Evolutionary conservation across 2,888 invertebrate genomes (phyloP), one percentile per base, ranked within the genome.

Genomic region (Drosophila robusta): DNA sequence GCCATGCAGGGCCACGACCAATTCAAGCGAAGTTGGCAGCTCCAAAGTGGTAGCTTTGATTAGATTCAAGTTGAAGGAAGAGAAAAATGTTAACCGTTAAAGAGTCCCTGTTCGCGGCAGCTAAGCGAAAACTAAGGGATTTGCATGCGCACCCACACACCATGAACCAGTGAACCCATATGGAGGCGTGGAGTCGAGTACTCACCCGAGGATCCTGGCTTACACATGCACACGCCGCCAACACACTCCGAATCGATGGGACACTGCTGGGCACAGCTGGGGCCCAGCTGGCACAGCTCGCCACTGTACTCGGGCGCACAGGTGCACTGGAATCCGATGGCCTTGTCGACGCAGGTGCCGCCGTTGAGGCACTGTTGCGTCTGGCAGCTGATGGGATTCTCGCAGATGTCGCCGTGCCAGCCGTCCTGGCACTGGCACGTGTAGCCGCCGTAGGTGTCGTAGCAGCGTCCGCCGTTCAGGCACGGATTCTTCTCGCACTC

Each of bases 381-480:
- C 71, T 94, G 93, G 91, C 97, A 97, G 78, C 92, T 92, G 34
- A 92, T 90, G 6, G 90, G 95, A 90, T 93, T 93, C 87, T 96
- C 95, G 90, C 97, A 97, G 72, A 95, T 95, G 67, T 94, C 94
- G 26, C 97, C 97, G 58, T 95, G 95, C 93, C 95, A 97, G n/a
- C 96, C 96, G 11, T 94, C 93, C 57, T 93, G 93, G 91, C 97
- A 97, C 83, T 95, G 95, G 91, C 97, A 97, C 76, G 90, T 93
- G 89, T 95, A 97, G 52, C 95, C 93, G 12, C 97, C 97, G 91
- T 97, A 97, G 58, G 95, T 96, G 92, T 97, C 96, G 91, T 95
- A 96, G 92, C 97, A 97, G 45, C 94, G 93, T 26, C 96, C 97
- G 74, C 94, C 94, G 78, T 96, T 96, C 49, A 94, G 90, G 84